Percentiles rank a stretch among this genome's conserved stretches.
These are phyloP conservation scores for Ophion costatus DNA, from an alignment of 2,888 invertebrate species.

Conservation along the genomic window DNA sequence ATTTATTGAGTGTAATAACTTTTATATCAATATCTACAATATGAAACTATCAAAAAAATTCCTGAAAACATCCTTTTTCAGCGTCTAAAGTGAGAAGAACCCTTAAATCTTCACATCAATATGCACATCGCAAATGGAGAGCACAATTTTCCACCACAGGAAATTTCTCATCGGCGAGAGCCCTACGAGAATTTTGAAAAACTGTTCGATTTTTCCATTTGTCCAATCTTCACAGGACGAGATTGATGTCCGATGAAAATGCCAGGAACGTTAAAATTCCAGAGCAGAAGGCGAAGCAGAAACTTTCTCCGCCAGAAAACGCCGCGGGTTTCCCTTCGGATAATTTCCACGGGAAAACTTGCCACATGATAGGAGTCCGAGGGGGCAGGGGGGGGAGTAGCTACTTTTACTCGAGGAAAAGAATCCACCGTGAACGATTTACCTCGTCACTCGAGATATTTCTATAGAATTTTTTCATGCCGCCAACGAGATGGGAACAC, in stretches of 20 bases:
- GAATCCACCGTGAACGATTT: neutral
- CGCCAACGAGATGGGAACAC: neutral
- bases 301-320: neutral
- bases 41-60: no score
- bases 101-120: neutral
- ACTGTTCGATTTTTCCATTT: neutral
- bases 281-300: neutral
- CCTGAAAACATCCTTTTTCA: no score
- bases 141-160: neutral
- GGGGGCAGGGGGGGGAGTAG: neutral
- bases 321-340: neutral
- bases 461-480: slow-evolving; percentile 6
- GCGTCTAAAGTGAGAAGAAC: no score
- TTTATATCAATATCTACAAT: no score
- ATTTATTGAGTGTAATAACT: no score
- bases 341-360: neutral
- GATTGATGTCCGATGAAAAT: neutral
- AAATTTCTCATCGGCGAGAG: neutral
- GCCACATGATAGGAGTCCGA: neutral
- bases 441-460: neutral
- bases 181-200: no score
- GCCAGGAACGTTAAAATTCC: neutral
- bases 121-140: neutral
- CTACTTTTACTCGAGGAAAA: neutral
- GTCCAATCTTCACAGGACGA: neutral